Evolutionary conservation across 2,888 invertebrate species (phyloP).

Genomic region (Drosophila trichaetosa): DNA sequence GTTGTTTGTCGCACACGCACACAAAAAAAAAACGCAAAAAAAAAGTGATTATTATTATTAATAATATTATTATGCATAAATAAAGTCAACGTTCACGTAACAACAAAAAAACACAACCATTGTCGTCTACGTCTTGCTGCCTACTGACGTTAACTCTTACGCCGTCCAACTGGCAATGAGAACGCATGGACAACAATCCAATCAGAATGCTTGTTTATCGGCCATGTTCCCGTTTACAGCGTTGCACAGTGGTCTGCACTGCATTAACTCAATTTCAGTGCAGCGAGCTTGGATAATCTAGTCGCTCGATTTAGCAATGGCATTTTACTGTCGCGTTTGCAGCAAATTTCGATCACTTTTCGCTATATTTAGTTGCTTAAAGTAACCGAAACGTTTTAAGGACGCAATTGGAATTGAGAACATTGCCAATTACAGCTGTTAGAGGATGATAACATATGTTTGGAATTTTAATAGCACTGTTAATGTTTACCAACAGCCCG

Average conservation of each 20-base stretch:
- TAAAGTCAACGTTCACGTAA: constrained; percentile 75
- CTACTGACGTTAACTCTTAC: constrained; percentile 72
- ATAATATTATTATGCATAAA: constrained; percentile 46
- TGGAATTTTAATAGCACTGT: constrained; percentile 10
- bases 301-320: too few relatives aligned
- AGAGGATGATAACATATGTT: constrained; percentile 40
- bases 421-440: constrained; percentile 45
- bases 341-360: not conserved
- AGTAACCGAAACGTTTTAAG: not conserved
- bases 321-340: not conserved
- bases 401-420: constrained; percentile 30
- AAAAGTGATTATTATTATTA: constrained; percentile 35
- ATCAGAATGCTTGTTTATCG: constrained; percentile 60
- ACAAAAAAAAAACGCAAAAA: constrained; percentile 59
- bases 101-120: constrained; percentile 81
- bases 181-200: constrained; percentile 59
- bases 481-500: constrained; percentile 35
- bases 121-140: constrained; percentile 80
- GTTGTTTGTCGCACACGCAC: constrained; percentile 47
- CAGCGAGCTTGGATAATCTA: not conserved
- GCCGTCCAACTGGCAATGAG: constrained; percentile 65
- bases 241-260: constrained; percentile 40
- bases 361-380: not conserved
- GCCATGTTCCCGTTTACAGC: constrained; percentile 61
- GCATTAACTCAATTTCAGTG: not conserved